Conservation (phyloP, 2,797 vertebrate genomes). For the Glyptemys insculpta region DNA sequence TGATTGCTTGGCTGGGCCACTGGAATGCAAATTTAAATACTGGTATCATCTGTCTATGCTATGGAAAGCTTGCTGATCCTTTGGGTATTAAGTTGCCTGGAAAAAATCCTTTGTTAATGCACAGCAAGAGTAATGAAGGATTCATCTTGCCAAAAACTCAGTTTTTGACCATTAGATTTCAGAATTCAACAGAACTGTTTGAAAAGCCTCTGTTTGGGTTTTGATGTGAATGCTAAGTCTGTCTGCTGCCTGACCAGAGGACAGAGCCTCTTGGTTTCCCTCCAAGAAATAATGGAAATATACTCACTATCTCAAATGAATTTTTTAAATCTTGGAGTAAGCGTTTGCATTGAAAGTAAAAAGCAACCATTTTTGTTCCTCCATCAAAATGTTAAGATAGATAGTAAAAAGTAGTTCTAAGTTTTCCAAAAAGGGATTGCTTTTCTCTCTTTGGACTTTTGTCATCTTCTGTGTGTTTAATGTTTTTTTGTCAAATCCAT, state of each 20-base stretch:
- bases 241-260: background rate
- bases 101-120: constrained; percentile 5
- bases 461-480: background rate
- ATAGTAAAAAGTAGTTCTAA: background rate
- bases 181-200: background rate
- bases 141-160: background rate
- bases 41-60: background rate
- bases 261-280: background rate
- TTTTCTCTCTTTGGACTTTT: background rate
- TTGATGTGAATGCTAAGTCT: background rate
- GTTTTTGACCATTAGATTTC: background rate
- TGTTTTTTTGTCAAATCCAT: background rate
- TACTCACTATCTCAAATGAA: background rate
- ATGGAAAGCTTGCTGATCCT: background rate
- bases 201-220: background rate
- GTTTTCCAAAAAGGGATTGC: background rate
- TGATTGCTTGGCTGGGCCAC: background rate
- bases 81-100: background rate
- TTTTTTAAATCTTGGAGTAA: background rate
- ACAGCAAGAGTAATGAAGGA: background rate
- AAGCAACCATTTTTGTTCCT: background rate
- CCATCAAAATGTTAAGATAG: background rate
- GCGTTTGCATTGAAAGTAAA: background rate
- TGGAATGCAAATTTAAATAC: background rate
- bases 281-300: background rate